Evolutionary conservation across 2,113 vertebrate species (phyloP).

Genomic region (Cottus gobio): DNA sequence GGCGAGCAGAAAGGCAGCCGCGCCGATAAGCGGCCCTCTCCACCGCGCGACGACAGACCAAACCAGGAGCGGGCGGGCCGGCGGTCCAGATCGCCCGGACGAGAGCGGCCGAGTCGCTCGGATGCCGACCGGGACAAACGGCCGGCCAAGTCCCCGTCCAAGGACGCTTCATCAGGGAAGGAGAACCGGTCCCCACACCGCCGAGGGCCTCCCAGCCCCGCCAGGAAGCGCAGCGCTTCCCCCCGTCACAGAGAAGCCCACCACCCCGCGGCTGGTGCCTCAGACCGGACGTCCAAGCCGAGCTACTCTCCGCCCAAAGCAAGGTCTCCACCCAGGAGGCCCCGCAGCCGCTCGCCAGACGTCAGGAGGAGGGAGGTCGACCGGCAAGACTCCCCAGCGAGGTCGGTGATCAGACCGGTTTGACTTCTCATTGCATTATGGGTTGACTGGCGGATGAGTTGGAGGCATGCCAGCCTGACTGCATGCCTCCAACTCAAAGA

Average conservation of each 20-base stretch:
- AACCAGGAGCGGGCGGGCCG: conserved; percentile 71
- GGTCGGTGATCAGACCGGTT: conserved; percentile 78
- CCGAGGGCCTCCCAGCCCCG: conserved; percentile 83
- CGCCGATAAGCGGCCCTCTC: conserved; percentile 73
- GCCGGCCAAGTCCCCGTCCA: conserved; percentile 94
- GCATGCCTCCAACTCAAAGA: too few species aligned
- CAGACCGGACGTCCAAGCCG: conserved; percentile 87
- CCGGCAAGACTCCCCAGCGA: conserved; percentile 89
- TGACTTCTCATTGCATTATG: background rate
- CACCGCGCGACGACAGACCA: conserved; percentile 70
- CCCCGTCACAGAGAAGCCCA: conserved; percentile 89
- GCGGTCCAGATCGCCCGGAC: conserved; percentile 87
- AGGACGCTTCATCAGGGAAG: conserved; percentile 96
- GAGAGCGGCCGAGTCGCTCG: conserved; percentile 85
- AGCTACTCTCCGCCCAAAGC: conserved; percentile 90
- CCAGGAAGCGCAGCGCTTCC: conserved; percentile 89
- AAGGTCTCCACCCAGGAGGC: conserved; percentile 87
- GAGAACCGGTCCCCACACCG: conserved; percentile 94
- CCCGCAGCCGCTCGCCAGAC: conserved; percentile 91
- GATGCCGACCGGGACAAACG: conserved; percentile 92
- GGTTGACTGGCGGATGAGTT: background rate
- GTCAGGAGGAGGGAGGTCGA: conserved; percentile 90
- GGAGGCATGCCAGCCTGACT: background rate
- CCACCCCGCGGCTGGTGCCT: conserved; percentile 75
- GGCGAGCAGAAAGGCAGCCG: conserved; percentile 87